Evolutionary conservation across 2,797 vertebrate genomes (phyloP).

Genomic region (Eleutherodactylus coqui): DNA sequence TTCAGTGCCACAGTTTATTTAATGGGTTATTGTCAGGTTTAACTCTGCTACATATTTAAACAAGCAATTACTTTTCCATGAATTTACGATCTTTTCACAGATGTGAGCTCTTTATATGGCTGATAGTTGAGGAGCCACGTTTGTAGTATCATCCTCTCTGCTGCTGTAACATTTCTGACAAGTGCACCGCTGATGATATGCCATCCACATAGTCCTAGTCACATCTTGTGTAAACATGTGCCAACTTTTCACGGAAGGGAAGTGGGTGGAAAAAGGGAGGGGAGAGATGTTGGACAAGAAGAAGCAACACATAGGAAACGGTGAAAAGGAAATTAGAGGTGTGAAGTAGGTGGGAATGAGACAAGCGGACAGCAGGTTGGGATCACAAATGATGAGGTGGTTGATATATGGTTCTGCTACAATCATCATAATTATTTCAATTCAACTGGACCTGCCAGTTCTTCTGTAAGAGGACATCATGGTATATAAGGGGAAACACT

Average conservation of each 20-base stretch:
- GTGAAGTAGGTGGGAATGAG: constrained; percentile 11
- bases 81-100: neutral
- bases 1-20: too few relatives aligned
- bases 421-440: neutral
- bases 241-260: neutral
- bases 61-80: neutral
- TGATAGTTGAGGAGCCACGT: neutral
- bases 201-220: constrained; percentile 6
- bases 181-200: constrained; percentile 17
- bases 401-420: neutral
- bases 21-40: too few relatives aligned
- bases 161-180: constrained; percentile 21
- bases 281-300: neutral
- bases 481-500: neutral
- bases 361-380: neutral
- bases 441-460: neutral
- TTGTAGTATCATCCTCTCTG: neutral
- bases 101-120: neutral
- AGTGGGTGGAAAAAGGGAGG: neutral
- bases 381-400: neutral
- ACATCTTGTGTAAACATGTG: neutral
- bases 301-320: neutral
- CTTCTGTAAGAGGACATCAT: neutral
- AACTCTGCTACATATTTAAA: too few relatives aligned
- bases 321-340: neutral